phyloP scores from a whole-genome alignment of 2,797 vertebrate species.

The Pristis pectinata region DNA sequence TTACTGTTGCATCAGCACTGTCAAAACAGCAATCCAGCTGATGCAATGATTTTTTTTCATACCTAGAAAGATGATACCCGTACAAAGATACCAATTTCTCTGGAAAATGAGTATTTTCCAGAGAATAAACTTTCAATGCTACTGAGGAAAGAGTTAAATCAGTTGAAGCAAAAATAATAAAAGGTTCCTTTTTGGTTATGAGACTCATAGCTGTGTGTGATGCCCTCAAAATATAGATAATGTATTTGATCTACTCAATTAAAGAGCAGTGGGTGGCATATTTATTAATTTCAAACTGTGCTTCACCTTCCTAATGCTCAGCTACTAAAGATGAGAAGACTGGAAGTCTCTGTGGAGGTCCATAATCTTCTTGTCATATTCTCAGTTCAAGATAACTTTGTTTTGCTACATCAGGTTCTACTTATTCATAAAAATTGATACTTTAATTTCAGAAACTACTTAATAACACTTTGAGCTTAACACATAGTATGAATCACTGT shows the following conservation, averaged over 20 bases:
- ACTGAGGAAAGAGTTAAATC: not conserved
- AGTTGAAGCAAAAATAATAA: not conserved
- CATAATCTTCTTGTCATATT: slow-evolving; percentile 32
- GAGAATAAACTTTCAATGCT: no score
- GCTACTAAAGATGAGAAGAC: not conserved
- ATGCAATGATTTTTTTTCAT: not conserved
- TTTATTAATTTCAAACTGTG: slow-evolving; percentile 9
- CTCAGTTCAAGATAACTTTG: slow-evolving; percentile 3
- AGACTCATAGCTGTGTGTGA: not conserved
- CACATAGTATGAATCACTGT: slow-evolving; percentile 1
- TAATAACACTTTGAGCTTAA: slow-evolving; percentile 2
- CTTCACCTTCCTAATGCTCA: slow-evolving; percentile 4
- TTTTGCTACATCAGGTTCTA: slow-evolving; percentile 21
- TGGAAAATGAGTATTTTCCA: no score
- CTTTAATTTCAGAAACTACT: slow-evolving; percentile 20
- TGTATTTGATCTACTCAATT: slow-evolving; percentile 16
- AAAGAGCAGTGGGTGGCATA: not conserved
- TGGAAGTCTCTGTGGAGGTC: not conserved
- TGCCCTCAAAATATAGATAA: slow-evolving; percentile 3
- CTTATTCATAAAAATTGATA: not conserved
- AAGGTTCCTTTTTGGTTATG: not conserved
- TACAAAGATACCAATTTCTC: not conserved
- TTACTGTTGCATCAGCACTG: not conserved
- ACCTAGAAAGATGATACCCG: not conserved
- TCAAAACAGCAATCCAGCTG: not conserved